These are phyloP conservation scores for Phalera bucephala DNA, from an alignment of 2,888 invertebrate species.

Conservation along the genomic window DNA sequence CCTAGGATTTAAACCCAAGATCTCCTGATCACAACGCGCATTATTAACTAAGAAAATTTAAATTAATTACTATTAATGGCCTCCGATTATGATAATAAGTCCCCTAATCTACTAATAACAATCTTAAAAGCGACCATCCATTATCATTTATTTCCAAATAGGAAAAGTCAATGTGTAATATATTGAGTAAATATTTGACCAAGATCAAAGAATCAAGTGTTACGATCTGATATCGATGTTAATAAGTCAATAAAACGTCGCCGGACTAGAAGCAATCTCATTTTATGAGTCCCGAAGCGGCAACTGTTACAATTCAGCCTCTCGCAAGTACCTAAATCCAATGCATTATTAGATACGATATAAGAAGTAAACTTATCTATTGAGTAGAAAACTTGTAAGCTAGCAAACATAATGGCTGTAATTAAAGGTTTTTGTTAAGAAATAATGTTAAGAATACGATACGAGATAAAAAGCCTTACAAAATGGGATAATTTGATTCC, in stretches of 20 bases:
- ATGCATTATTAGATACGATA: constrained; percentile 42
- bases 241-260: constrained; percentile 82
- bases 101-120: too few relatives aligned
- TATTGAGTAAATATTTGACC: constrained; percentile 68
- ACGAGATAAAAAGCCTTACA: too few relatives aligned
- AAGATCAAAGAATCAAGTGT: constrained; percentile 78
- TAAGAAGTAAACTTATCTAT: constrained; percentile 15
- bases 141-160: too few relatives aligned
- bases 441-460: constrained; percentile 9
- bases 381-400: constrained; percentile 19
- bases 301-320: constrained; percentile 71
- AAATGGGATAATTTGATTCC: too few relatives aligned
- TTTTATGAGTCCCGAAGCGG: constrained; percentile 77
- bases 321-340: constrained; percentile 56
- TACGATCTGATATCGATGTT: constrained; percentile 82
- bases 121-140: too few relatives aligned
- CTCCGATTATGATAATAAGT: too few relatives aligned
- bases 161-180: constrained; percentile 46
- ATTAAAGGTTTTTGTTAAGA: too few relatives aligned
- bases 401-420: constrained; percentile 8
- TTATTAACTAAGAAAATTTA: too few relatives aligned
- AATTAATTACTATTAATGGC: too few relatives aligned
- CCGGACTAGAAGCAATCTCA: constrained; percentile 78
- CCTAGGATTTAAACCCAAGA: too few relatives aligned
- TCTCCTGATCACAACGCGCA: too few relatives aligned